Evolutionary conservation across 2,113 vertebrate species (phyloP), one percentile per base, ranked within the genome.

Genomic region (Corapipo altera): DNA sequence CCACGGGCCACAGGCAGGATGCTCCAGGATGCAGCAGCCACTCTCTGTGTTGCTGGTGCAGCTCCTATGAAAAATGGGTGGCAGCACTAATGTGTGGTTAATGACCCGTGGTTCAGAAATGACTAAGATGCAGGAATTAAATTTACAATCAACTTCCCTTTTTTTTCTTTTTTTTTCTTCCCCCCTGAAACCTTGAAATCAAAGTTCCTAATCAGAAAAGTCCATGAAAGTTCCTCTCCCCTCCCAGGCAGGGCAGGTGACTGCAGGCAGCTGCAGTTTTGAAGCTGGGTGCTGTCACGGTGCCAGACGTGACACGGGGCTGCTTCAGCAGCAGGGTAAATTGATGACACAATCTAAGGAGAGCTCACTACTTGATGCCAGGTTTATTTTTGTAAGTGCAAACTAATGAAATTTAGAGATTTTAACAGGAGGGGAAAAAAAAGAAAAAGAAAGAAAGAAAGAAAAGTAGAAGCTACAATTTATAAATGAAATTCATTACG

Each of bases 331-430:
- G 79, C 82, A 69, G 94, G 73, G 44, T 54, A 69, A 96, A 97
- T 89, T 91, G 96, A 97, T 96, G 95, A 91, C 89, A 91, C 95
- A 62, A 32, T 95, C 70, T 24, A 91, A 61, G 91, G 86, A 95
- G 85, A 95, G 88, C 86, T 96, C 88, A 69, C 90, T 79, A 67
- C 73, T 82, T 72, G 88, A 82, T 83, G 95, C 88, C 91, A 96
- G 87, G 55, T 93, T 95, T 97, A 94, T 96, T 97, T 96, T 95
- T 94, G 91, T 96, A 91, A 97, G 96, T 96, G 96, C 94, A 95
- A 94, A 97, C 84, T 97, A 96, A 97, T 97, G 91, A 96, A 96
- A 97, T 97, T 94, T 95, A 89, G 91, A 89, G 70, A 73, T 79
- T 96, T 96, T 66, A 74, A 75, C 74, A 7, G 51, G 14, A 26